Conservation (phyloP, 2,888 invertebrate genomes). For the Magallana nippona region DNA sequence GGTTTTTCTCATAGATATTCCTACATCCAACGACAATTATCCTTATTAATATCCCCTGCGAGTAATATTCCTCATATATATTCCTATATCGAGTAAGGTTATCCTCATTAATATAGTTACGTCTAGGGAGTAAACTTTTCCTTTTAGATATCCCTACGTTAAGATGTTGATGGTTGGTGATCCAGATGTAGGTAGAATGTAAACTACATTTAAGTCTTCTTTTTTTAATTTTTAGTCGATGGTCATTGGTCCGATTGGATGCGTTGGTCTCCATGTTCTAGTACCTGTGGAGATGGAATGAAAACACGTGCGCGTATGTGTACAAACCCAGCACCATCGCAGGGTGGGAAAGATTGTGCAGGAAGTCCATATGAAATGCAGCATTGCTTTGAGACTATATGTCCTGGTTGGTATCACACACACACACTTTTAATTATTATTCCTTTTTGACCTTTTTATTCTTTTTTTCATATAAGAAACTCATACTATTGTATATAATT, state of each 20-base stretch:
- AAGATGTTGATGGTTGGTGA: too few relatives aligned
- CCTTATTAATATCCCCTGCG: too few relatives aligned
- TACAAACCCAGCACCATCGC: not conserved
- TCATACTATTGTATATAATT: not conserved
- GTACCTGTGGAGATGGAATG: not conserved
- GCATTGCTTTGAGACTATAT: not conserved
- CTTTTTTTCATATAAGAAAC: not conserved
- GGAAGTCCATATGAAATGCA: not conserved
- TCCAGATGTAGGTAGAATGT: too few relatives aligned
- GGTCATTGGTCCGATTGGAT: conserved; percentile 7
- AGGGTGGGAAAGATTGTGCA: not conserved
- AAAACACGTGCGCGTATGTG: not conserved
- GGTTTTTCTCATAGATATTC: too few relatives aligned
- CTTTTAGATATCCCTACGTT: too few relatives aligned
- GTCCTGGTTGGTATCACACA: not conserved
- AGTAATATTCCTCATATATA: too few relatives aligned
- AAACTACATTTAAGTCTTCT: not conserved
- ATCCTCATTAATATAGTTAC: too few relatives aligned
- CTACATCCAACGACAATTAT: too few relatives aligned
- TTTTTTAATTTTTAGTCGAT: not conserved
- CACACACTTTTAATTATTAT: too few relatives aligned
- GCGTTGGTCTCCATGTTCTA: not conserved
- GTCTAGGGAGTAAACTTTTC: too few relatives aligned
- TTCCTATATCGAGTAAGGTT: too few relatives aligned
- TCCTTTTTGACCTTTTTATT: too few relatives aligned